phyloP scores from a whole-genome alignment of 2,888 invertebrate genomes.

The Nezara viridula region DNA sequence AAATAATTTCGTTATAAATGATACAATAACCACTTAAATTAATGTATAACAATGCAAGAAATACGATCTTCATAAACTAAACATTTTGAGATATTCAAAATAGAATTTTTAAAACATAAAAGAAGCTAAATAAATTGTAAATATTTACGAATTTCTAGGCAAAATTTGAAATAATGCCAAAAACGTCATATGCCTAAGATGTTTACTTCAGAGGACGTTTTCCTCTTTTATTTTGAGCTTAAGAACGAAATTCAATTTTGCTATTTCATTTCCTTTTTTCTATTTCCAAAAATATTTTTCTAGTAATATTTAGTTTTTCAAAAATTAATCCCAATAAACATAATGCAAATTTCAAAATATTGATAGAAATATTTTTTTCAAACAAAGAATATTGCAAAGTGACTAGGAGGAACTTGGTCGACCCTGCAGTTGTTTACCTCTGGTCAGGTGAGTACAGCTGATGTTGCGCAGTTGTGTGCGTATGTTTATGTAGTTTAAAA shows the following conservation, averaged over 20 bases:
- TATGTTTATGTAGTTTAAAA: conserved; percentile 15
- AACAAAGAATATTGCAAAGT: neutral
- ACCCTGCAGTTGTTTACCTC: neutral
- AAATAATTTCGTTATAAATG: too few species aligned
- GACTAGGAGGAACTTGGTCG: neutral
- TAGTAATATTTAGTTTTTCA: neutral
- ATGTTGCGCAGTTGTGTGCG: conserved; percentile 25
- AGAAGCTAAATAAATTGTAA: neutral
- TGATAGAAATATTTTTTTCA: neutral
- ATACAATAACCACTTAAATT: too few species aligned
- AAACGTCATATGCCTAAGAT: conserved; percentile 17
- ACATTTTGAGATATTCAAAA: neutral
- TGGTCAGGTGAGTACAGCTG: neutral
- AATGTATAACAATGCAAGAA: too few species aligned
- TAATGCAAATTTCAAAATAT: neutral
- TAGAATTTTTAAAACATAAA: neutral
- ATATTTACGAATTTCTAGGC: neutral
- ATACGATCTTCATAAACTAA: neutral
- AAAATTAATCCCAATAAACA: neutral
- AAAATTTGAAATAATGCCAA: conserved; percentile 4
- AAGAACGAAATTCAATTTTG: neutral
- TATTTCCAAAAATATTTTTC: too few species aligned
- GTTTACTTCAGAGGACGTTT: neutral
- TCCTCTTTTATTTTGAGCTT: neutral
- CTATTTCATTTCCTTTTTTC: neutral